Base-by-base conservation (phyloP, 2,113 vertebrate genomes). In the Onychostruthus taczanowskii region DNA sequence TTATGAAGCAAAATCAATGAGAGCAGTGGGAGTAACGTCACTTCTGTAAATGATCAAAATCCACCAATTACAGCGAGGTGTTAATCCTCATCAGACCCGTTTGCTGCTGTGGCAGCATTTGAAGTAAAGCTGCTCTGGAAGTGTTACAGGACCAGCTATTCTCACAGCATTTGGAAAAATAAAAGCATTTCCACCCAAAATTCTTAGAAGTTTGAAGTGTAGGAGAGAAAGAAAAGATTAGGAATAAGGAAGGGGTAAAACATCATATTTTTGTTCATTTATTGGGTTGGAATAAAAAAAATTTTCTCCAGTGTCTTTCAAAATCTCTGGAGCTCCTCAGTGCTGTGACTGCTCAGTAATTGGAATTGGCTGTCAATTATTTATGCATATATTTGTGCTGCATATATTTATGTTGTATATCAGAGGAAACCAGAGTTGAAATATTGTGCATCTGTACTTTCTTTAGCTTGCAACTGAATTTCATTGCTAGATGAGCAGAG, bases 1-100 rank as follows among this genome's bases (percentile, higher is more conserved):
- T 96, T 93, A 96, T 96, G 95, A 96, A 97, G 90, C 76, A 87
- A 95, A 95, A 95, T 91, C 89, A 92, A 70, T 92, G 93, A 90
- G 93, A 96, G 93, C 91, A 94, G 84, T 62, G 90, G 93, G 95
- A 96, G 73, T 68, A 93, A 96, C 75, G 84, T 95, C 94, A 97
- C 90, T 95, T 81, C 93, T 86, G 87, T 87, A 95, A 97, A 94
- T 95, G 69, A 95, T 84, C 84, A 90, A 93, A 97, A 96, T 84
- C 44, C 52, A 96, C 92, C 95, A 97, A 93, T 97, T 97, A 95
- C 58, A 91, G 66, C 26, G 67, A 97, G 87, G 95, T 96, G 96
- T 80, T 97, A 97, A 97, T 97, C 95, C 92, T 96, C 95, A 75
- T 94, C 95, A 95, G 95, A 80, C 84, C 79, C 5, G 9, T 75